Evolutionary conservation across 2,113 vertebrate species (phyloP).

Genomic region (Sorex araneus): DNA sequence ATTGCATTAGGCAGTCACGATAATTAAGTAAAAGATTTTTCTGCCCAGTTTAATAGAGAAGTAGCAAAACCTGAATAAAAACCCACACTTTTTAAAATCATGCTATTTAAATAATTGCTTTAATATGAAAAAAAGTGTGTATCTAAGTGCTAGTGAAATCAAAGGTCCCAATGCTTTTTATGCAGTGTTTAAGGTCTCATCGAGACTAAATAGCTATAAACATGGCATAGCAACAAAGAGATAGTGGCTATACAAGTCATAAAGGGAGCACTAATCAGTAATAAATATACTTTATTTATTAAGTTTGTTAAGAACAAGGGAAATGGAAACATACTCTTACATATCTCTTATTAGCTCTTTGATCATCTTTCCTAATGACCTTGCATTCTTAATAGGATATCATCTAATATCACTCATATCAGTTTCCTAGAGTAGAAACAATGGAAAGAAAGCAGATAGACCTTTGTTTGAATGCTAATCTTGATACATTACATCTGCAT

Average conservation of each 20-base stretch:
- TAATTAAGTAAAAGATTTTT: background rate
- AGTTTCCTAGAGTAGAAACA: background rate
- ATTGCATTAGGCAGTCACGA: background rate
- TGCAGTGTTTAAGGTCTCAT: background rate
- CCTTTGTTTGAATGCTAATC: background rate
- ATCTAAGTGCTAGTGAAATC: background rate
- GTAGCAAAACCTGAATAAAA: background rate
- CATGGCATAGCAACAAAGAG: background rate
- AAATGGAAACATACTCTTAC: background rate
- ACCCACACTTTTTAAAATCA: background rate
- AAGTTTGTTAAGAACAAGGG: background rate
- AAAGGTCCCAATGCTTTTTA: background rate
- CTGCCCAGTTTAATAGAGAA: background rate
- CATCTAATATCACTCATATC: background rate
- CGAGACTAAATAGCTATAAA: background rate
- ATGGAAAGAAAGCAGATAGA: background rate
- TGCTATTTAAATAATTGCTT: background rate
- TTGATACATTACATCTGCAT: background rate
- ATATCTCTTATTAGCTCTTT: slow-evolving; percentile 16
- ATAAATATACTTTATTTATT: slow-evolving; percentile 30
- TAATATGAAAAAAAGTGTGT: background rate
- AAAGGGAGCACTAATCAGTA: background rate
- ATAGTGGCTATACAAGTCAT: background rate
- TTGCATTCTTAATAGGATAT: background rate
- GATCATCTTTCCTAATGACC: slow-evolving; percentile 30